Conservation (phyloP, 2,797 vertebrate species). For the Oreochromis grahami region DNA sequence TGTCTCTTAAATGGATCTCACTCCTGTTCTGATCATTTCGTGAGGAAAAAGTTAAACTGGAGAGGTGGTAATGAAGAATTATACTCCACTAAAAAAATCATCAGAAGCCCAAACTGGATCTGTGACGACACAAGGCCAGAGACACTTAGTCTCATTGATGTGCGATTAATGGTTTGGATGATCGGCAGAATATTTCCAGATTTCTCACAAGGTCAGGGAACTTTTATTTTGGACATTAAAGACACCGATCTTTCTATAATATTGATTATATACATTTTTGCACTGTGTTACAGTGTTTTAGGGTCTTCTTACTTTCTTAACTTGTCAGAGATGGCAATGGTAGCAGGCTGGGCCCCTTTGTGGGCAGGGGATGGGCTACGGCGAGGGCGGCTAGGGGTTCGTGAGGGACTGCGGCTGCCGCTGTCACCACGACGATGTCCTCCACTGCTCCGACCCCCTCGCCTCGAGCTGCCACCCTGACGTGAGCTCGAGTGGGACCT, state of each 20-base stretch:
- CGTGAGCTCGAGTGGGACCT: conserved; percentile 82
- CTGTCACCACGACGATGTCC: conserved; percentile 77
- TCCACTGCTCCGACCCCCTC: conserved; percentile 73
- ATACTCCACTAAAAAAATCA: no score
- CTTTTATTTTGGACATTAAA: background rate
- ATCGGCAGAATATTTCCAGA: background rate
- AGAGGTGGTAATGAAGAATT: background rate
- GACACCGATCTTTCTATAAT: background rate
- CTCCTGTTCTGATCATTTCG: background rate
- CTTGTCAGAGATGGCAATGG: conserved; percentile 84
- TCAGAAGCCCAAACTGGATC: background rate
- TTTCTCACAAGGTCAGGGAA: background rate
- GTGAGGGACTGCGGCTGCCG: conserved; percentile 79
- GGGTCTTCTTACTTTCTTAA: conserved; percentile 88
- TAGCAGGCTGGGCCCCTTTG: conserved; percentile 68
- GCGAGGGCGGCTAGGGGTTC: conserved; percentile 68
- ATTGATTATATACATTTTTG: background rate
- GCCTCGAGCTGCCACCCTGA: conserved; percentile 77
- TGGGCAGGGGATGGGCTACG: conserved; percentile 79
- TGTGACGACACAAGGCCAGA: background rate
- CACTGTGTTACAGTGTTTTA: background rate
- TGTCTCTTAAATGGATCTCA: background rate
- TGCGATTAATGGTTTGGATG: background rate
- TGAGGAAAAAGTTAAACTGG: background rate
- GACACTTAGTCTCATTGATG: background rate